Percentiles rank a stretch among this genome's conserved stretches.
Evolutionary conservation across 2,888 invertebrate genomes (phyloP).

Genomic region (Palloptera scutellata): DNA sequence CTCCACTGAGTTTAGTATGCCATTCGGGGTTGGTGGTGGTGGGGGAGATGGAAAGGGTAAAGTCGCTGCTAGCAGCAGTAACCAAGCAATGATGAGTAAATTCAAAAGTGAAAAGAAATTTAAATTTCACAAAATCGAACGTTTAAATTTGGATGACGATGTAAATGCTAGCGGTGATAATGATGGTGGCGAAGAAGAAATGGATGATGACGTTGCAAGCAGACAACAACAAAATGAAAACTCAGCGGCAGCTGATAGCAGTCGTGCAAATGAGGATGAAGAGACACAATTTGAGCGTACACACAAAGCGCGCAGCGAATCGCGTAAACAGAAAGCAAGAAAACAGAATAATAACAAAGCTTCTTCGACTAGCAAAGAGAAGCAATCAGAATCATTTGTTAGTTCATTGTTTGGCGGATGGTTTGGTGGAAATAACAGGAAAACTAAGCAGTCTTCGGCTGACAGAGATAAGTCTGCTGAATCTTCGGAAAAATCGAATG

Average conservation of each 20-base stretch:
- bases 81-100: slow-evolving; percentile 22
- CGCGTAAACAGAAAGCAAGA: slow-evolving; percentile 33
- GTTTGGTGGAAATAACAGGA: slow-evolving; percentile 36
- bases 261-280: slow-evolving; percentile 44
- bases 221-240: slow-evolving; percentile 27
- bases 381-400: slow-evolving; percentile 42
- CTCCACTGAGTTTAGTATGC: slow-evolving; percentile 44
- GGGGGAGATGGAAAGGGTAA: slow-evolving; percentile 30
- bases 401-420: slow-evolving; percentile 41
- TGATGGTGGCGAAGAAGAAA: slow-evolving; percentile 32
- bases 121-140: slow-evolving; percentile 58
- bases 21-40: slow-evolving; percentile 37
- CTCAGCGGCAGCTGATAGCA: slow-evolving; percentile 40
- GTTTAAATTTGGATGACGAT: slow-evolving; percentile 47
- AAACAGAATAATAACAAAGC: slow-evolving; percentile 14
- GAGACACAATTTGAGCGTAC: slow-evolving; percentile 46
- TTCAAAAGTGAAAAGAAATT: slow-evolving; percentile 47
- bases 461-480: slow-evolving; percentile 27
- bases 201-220: slow-evolving; percentile 37
- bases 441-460: background rate
- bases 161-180: slow-evolving; percentile 34
- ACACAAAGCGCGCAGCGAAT: slow-evolving; percentile 39
- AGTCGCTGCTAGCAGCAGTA: slow-evolving; percentile 25
- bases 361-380: slow-evolving; percentile 10
- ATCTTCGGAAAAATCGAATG: slow-evolving; percentile 38